These are phyloP conservation scores for Caenorhabditis virilis DNA, from an alignment of 2,888 invertebrate species.

Conservation along the genomic window DNA sequence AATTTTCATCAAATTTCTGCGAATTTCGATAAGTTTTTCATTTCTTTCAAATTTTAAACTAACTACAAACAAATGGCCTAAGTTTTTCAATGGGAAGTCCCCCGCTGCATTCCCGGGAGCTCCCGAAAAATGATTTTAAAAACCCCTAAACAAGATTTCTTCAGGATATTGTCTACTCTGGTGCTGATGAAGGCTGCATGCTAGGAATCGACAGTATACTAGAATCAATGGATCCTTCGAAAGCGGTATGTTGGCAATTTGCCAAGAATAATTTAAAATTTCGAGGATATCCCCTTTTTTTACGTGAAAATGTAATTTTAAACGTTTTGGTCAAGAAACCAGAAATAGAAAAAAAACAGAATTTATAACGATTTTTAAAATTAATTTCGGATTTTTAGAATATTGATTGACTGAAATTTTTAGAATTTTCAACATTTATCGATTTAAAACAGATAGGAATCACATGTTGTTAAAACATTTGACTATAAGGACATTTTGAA, in stretches of 20 bases:
- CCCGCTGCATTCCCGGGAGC: too few species aligned
- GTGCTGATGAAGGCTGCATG: conserved; percentile 63
- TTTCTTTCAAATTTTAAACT: neutral
- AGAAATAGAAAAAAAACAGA: neutral
- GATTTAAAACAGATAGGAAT: neutral
- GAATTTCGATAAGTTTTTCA: neutral
- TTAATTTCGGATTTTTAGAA: too few species aligned
- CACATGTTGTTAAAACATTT: too few species aligned
- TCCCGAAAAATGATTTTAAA: too few species aligned
- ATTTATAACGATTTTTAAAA: neutral
- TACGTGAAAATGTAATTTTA: too few species aligned
- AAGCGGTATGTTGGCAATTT: too few species aligned
- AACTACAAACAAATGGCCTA: too few species aligned
- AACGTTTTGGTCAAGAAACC: neutral
- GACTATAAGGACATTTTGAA: too few species aligned
- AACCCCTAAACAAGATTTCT: too few species aligned
- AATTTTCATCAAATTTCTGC: neutral
- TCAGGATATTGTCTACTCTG: conserved; percentile 54
- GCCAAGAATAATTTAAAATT: too few species aligned
- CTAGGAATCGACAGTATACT: conserved; percentile 59
- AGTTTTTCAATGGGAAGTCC: neutral
- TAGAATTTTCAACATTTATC: neutral
- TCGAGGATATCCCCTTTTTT: too few species aligned
- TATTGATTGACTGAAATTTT: neutral
- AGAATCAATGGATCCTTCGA: conserved; percentile 35